phyloP scores from a whole-genome alignment of 1,140 invertebrate species.

The Pseudomyrmex sp. region DNA sequence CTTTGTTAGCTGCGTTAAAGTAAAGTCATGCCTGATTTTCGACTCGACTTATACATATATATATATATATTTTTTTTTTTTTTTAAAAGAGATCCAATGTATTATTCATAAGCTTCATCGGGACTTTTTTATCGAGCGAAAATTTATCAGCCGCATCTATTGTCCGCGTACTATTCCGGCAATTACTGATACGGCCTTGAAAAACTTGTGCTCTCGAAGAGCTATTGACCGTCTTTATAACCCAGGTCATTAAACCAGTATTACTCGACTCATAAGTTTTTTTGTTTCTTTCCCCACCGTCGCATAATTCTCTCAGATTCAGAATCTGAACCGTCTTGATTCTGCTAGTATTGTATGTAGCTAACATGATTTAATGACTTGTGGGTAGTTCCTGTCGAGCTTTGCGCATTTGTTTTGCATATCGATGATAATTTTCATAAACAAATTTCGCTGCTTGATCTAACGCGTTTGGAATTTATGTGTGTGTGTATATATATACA shows the following conservation, averaged over 20 bases:
- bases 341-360: constrained; percentile 48
- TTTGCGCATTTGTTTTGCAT: constrained; percentile 35
- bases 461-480: background rate
- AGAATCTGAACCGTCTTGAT: constrained; percentile 38
- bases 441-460: constrained; percentile 10
- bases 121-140: background rate
- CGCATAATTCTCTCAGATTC: constrained; percentile 20
- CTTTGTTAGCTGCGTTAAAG: background rate
- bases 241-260: constrained; percentile 36
- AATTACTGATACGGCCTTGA: constrained; percentile 24
- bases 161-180: background rate
- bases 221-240: constrained; percentile 2
- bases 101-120: background rate
- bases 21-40: no score
- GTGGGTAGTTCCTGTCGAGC: constrained; percentile 37
- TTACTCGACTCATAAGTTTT: constrained; percentile 30
- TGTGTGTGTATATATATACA: no score
- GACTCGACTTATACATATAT: background rate
- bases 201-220: constrained; percentile 4
- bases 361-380: constrained; percentile 53
- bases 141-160: constrained; percentile 2
- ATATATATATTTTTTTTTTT: background rate
- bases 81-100: constrained; percentile 10
- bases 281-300: constrained; percentile 13
- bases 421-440: constrained; percentile 24